A percentile compares a stretch with the other conserved stretches of the same genome.
phyloP scores from a whole-genome alignment of 2,888 invertebrate genomes.

The Rhagonycha fulva region DNA sequence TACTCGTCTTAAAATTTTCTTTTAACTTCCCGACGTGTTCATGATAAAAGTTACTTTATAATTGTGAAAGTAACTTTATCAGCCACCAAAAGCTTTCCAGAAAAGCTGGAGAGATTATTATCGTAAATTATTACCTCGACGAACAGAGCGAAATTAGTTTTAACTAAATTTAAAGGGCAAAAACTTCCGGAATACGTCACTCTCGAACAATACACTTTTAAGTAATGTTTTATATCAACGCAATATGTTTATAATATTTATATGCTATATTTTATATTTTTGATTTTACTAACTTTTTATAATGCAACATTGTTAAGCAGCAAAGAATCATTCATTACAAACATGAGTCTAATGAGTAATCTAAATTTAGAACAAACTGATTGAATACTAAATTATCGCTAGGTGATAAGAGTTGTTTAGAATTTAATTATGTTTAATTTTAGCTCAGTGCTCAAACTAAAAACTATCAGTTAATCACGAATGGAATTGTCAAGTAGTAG shows the following conservation, averaged over 20 bases:
- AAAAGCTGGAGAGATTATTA: slow-evolving; percentile 25
- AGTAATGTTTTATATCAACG: slow-evolving; percentile 5
- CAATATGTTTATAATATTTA: slow-evolving; percentile 4
- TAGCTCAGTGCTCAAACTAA: too few species aligned
- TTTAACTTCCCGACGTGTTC: slow-evolving; percentile 22
- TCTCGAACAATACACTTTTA: slow-evolving; percentile 6
- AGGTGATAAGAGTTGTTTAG: too few species aligned
- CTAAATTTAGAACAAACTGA: too few species aligned
- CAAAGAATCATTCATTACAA: neutral
- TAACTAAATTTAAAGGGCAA: slow-evolving; percentile 26
- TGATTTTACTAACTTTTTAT: neutral
- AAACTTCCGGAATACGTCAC: slow-evolving; percentile 20
- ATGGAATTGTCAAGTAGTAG: neutral
- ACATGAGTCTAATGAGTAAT: too few species aligned
- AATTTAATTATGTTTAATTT: too few species aligned
- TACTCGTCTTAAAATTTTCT: slow-evolving; percentile 12
- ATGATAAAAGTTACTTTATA: slow-evolving; percentile 30
- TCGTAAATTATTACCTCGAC: slow-evolving; percentile 28
- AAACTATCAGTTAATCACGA: too few species aligned
- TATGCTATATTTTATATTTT: neutral
- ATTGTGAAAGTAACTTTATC: slow-evolving; percentile 27
- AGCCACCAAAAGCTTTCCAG: slow-evolving; percentile 19
- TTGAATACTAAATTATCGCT: too few species aligned
- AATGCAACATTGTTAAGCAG: neutral
- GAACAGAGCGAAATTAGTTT: slow-evolving; percentile 23